Evolutionary conservation across 1,140 invertebrate genomes (phyloP).

Genomic region (Diprion similis): DNA sequence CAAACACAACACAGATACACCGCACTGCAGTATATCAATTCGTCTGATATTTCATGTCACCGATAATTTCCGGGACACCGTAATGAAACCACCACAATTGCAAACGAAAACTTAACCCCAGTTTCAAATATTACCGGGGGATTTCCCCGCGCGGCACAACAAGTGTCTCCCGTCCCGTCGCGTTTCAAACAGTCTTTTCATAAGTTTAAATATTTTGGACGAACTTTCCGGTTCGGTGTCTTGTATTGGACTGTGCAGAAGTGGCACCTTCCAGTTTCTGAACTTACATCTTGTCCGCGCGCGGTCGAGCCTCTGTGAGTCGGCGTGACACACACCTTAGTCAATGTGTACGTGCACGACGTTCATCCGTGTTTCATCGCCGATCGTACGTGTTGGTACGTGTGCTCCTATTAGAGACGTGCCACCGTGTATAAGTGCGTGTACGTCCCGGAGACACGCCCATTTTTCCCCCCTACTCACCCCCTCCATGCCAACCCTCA

Average conservation of each 20-base stretch:
- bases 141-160: too few species aligned
- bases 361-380: slow-evolving; percentile 35
- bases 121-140: too few species aligned
- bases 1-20: too few species aligned
- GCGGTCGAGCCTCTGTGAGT: slow-evolving; percentile 52
- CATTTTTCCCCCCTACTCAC: slow-evolving; percentile 2
- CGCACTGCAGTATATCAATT: too few species aligned
- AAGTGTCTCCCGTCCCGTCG: too few species aligned
- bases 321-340: background rate
- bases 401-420: slow-evolving; percentile 7
- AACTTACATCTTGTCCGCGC: slow-evolving; percentile 60
- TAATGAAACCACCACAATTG: too few species aligned
- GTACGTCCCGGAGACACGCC: background rate
- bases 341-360: slow-evolving; percentile 39
- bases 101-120: too few species aligned
- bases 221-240: slow-evolving; percentile 61
- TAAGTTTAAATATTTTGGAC: slow-evolving; percentile 35
- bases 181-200: slow-evolving; percentile 26
- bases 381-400: slow-evolving; percentile 12
- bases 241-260: slow-evolving; percentile 61
- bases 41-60: too few species aligned
- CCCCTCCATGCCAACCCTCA: background rate
- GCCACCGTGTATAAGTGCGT: slow-evolving; percentile 13
- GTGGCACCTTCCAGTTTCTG: slow-evolving; percentile 60
- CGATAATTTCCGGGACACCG: too few species aligned